Evolutionary conservation across 2,113 vertebrate species (phyloP), one percentile per base, ranked within the genome.

Genomic region (Rhinoptilus africanus): DNA sequence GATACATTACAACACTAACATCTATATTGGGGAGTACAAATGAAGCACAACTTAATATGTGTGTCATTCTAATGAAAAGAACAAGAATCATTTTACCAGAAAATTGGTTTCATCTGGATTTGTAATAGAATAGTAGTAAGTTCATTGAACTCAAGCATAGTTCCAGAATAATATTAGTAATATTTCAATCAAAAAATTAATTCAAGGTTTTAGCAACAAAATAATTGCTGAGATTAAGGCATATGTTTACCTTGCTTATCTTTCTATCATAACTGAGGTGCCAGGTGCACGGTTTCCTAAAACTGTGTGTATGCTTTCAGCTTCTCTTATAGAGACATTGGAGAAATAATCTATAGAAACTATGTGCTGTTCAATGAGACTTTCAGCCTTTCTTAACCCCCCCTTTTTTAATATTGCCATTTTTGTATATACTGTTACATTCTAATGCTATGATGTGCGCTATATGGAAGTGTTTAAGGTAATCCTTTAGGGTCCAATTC

Each of bases 71-170:
- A 98, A 98, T 98, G 93, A 96, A 97, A 95, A 96, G 94, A 96
- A 93, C 94, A 96, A 96, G 93, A 97, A 95, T 95, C 94, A 96
- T 97, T 98, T 95, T 96, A 96, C 97, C 77, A 95, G 92, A 97
- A 97, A 98, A 98, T 98, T 98, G 93, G 95, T 98, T 98, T 98
- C 96, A 93, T 98, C 95, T 98, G 98, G 94, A 97, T 98, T 98
- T 97, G 93, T 97, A 97, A 96, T 93, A 79, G 94, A 96, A 94
- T 93, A 96, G 90, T 90, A 93, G 89, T 95, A 95, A 97, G 93
- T 96, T 97, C 83, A 76, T 48, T 92, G 95, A 95, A 96, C 83
- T 96, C 60, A 80, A 97, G 89, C 71, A 76, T 80, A 88, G 68
- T 96, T 97, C 87, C 87, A 93, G 92, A 92, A 97, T 97, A 92